Conservation (phyloP, 2,113 vertebrate species). For the Oncorhynchus masou region DNA sequence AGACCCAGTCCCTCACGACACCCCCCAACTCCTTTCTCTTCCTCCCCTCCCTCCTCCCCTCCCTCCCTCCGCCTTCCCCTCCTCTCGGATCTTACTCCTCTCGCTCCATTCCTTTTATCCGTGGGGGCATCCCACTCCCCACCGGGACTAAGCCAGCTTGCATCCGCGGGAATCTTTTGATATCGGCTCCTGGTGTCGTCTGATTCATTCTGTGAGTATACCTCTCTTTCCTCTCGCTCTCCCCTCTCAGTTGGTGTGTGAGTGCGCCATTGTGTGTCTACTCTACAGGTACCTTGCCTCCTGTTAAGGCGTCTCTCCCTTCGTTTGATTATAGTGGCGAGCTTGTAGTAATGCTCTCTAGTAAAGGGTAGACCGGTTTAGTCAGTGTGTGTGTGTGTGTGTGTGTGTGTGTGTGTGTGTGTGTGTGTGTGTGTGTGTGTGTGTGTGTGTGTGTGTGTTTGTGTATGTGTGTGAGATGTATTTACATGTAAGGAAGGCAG, state of each 20-base stretch:
- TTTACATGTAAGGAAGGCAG: background rate
- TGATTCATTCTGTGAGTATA: constrained; percentile 73
- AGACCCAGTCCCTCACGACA: background rate
- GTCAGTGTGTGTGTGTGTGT: constrained; percentile 13
- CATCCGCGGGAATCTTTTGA: constrained; percentile 52
- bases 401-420: constrained; percentile 11
- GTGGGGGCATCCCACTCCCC: constrained; percentile 37
- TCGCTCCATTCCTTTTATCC: constrained; percentile 13
- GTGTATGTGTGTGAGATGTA: constrained; percentile 9
- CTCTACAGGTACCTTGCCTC: constrained; percentile 12
- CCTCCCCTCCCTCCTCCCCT: background rate
- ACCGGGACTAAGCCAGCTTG: constrained; percentile 49
- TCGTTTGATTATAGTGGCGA: background rate
- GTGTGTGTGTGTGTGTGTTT: constrained; percentile 5
- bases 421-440: constrained; percentile 11
- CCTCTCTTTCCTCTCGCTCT: background rate
- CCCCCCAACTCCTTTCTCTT: background rate
- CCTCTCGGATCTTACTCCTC: constrained; percentile 51
- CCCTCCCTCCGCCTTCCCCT: background rate
- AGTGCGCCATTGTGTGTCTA: constrained; percentile 35
- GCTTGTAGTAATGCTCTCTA: constrained; percentile 25
- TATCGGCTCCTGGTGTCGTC: constrained; percentile 60
- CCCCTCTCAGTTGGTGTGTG: constrained; percentile 19
- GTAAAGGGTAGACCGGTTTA: constrained; percentile 1
- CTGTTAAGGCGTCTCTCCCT: constrained; percentile 32